Evolutionary conservation across 2,113 vertebrate species (phyloP), one percentile per base, ranked within the genome.

Genomic region (Bubo bubo): DNA sequence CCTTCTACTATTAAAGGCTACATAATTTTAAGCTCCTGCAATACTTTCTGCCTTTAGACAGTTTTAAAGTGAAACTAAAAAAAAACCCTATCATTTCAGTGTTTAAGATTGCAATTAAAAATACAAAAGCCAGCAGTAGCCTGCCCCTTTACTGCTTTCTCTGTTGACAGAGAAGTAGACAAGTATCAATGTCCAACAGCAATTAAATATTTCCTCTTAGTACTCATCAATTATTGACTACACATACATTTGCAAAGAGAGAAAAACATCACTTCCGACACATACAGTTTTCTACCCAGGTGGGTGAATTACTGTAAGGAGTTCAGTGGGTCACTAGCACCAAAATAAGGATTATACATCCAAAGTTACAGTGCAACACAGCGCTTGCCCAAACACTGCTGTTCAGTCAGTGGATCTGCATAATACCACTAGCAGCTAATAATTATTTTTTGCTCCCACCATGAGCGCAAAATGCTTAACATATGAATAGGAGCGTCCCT

Each of bases 161-260:
- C 47, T 94, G 66, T 71, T 86, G 79, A 93, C 67, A 96, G 73
- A 95, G n/a, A 90, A 90, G 32, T 7, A 82, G 60, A 58, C 80
- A 91, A 86, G 74, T 88, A 90, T 84, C 90, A 94, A 87, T 30
- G 79, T 93, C 74, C 85, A 96, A 82, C 70, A 68, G 43, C 0
- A 8, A 94, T 89, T 95, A 93, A 94, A 59, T 79, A 95, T 91
- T 93, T 94, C 83, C 88, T 85, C 56, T 55, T 64, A 50, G 76
- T 32, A 68, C 58, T 86, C 71, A 96, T 82, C 74, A 93, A 94
- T 93, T 95, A 94, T 73, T 94, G 91, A 94, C 93, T 79, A 55
- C 30, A 22, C 7, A 14, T 27, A 63, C 50, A 60, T 71, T 73
- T 91, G 74, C 66, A 59, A 41, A 45, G 62, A 84, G 52, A 79